Percentiles rank a stretch among this genome's conserved stretches.
phyloP scores from a whole-genome alignment of 2,797 vertebrate genomes.

The Acanthurus lineatus region DNA sequence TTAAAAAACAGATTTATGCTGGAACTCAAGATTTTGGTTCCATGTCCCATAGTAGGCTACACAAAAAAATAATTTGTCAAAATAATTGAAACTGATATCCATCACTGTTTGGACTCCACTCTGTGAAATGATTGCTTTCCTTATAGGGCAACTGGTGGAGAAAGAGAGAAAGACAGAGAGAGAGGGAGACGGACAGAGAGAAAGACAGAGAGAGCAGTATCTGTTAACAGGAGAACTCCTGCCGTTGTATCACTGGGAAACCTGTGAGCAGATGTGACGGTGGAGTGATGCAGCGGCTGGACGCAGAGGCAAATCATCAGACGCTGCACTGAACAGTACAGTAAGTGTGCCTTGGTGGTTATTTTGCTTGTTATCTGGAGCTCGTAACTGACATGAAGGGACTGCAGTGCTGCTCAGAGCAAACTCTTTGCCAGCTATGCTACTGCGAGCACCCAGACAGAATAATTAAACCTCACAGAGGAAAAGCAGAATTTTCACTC shows the following conservation, averaged over 20 bases:
- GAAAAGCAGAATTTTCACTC: constrained; percentile 20
- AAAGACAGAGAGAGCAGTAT: constrained; percentile 39
- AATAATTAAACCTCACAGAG: constrained; percentile 23
- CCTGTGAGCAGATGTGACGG: constrained; percentile 60
- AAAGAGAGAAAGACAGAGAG: constrained; percentile 19
- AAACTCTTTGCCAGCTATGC: constrained; percentile 45
- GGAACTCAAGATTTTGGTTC: neutral
- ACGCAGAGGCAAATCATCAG: constrained; percentile 53
- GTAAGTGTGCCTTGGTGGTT: constrained; percentile 67
- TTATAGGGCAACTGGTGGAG: constrained; percentile 44
- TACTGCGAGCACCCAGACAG: constrained; percentile 52
- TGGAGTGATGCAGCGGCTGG: constrained; percentile 70
- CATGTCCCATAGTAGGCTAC: neutral
- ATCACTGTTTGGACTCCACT: constrained; percentile 19
- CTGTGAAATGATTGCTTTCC: constrained; percentile 33
- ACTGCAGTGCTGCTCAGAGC: constrained; percentile 58
- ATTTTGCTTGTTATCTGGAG: constrained; percentile 57
- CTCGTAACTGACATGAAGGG: constrained; percentile 34
- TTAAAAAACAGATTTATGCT: constrained; percentile 6
- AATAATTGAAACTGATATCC: neutral
- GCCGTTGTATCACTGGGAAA: constrained; percentile 55
- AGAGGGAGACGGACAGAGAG: constrained; percentile 27
- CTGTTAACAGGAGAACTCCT: constrained; percentile 66
- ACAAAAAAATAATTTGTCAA: neutral
- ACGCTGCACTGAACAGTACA: constrained; percentile 64